Base-by-base conservation (phyloP, 2,797 vertebrate species). In the Menidia menidia region DNA sequence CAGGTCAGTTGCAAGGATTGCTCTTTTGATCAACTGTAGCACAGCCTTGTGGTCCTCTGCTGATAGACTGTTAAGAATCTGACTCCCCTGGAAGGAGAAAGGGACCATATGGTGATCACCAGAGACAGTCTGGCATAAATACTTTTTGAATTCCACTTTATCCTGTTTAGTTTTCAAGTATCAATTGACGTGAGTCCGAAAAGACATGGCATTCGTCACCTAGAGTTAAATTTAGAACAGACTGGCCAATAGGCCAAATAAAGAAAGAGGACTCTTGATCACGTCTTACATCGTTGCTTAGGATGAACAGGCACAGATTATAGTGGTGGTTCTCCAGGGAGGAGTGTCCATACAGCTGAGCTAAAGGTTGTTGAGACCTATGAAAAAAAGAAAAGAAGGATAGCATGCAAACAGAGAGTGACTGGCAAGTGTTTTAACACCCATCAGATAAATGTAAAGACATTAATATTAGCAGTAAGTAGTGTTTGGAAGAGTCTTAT, bases 311-410 rank as follows among this genome's bases (percentile, higher is more conserved):
- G 73, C 91, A 92, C 77, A 89, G 57, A 63, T 84, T 89, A 68
- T 87, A 86, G 78, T 92, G 91, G 60, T 92, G 91, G 43, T 90
- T 88, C 63, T 92, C 89, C 11, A 92, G 78, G 39, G 85, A 89
- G 0, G 90, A 89, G 60, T 88, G 89, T 54, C 89, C 84, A 41
- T 92, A 90, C 9, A 92, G 69, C 72, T 91, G 89, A 81, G 89
- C 83, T 67, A 92, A 75, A 62, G 90, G 89, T 56, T 92, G 87
- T 3, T 89, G 87, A 57, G 77, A 88, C 78, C 91, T 91, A 33
- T 50, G n/a, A 74, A 10, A 71, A 25, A 32, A 15, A 68, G 31
- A 18, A 12, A 53, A 60, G 35, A 5, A 56, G 13, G 15, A 45
- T 30, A 7, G 18, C 58, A 57, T 10, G 61, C 6, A 50, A 52